Base-by-base conservation (phyloP, 2,113 vertebrate species). In the Grantiella picta region DNA sequence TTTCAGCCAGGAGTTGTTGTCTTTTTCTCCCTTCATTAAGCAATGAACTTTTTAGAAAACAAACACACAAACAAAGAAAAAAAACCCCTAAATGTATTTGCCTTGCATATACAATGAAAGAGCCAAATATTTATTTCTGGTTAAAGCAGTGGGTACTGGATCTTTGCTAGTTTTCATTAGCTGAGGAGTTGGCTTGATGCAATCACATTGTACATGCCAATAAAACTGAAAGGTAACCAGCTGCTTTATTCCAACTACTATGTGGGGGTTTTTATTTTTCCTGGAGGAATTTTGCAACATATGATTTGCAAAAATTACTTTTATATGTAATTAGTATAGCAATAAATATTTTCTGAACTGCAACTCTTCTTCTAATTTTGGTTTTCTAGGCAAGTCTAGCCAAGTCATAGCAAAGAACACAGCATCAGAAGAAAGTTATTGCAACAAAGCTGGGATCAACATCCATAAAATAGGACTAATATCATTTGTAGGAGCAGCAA, bases 311-410 rank as follows among this genome's bases (percentile, higher is more conserved):
- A 91, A 91, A 80, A 73, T 88, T 83, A 59, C 42, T 85, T 91
- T 76, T 87, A 42, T 33, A 88, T 49, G 64, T 66, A 82, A 92
- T 87, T 80, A 87, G 24, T 29, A 57, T 16, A 66, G 71, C 82
- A 54, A 73, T 57, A 52, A 93, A 82, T 90, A 86, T 77, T 94
- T 84, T 80, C 90, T 91, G 87, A 80, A 50, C 63, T 65, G 66
- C 56, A 91, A 79, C 57, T 79, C 60, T 85, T 93, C 64, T 82
- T 87, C 87, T 90, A 69, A 77, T 90, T 96, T 95, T 92, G 70
- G 64, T 90, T 92, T 81, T 65, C 75, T 36, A 54, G 73, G 24
- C 84, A 87, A 86, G 70, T 60, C 73, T 65, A 82, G 81, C 89
- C 91, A 92, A 94, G 86, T 86, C 68, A 31, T 52, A 66, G 53